These are phyloP conservation scores for Pseudorhombus dupliciocellatus DNA, from an alignment of 2,113 vertebrate species.

Conservation along the genomic window DNA sequence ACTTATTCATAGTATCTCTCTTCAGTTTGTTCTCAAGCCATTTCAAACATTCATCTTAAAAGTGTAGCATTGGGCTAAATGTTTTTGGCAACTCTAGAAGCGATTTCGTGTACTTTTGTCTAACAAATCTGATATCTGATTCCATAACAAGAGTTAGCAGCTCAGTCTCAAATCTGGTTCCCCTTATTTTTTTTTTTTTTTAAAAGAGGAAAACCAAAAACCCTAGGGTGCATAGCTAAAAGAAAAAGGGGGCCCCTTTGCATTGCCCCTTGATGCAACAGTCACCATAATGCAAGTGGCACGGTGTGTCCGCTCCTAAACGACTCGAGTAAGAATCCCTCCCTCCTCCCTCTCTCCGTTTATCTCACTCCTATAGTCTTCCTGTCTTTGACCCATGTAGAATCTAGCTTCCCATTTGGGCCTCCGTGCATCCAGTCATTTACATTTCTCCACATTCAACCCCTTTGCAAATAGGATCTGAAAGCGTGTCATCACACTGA, in stretches of 20 bases:
- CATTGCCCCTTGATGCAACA: constrained; percentile 75
- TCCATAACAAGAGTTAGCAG: constrained; percentile 67
- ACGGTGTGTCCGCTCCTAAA: constrained; percentile 80
- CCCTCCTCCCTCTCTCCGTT: constrained; percentile 58
- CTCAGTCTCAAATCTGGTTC: constrained; percentile 49
- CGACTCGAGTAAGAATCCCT: constrained; percentile 77
- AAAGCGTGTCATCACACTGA: constrained; percentile 74
- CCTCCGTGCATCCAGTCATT: constrained; percentile 72
- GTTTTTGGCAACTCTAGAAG: neutral
- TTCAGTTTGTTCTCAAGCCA: neutral
- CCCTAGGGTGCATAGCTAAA: constrained; percentile 53
- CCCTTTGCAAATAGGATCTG: constrained; percentile 66
- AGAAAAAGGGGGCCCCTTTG: constrained; percentile 59
- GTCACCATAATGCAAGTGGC: constrained; percentile 83
- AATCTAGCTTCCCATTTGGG: constrained; percentile 78
- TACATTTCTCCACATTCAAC: constrained; percentile 70
- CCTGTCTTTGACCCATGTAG: constrained; percentile 79
- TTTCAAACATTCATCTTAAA: neutral
- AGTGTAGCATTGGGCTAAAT: neutral
- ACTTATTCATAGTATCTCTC: constrained; percentile 3
- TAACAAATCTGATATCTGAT: constrained; percentile 51
- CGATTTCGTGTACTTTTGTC: neutral
- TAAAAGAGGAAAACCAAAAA: constrained; percentile 51
- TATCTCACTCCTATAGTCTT: constrained; percentile 76
- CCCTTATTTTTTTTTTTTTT: constrained; percentile 52